Conservation (phyloP, 1,140 invertebrate genomes). For the Parasteatoda tepidariorum region DNA sequence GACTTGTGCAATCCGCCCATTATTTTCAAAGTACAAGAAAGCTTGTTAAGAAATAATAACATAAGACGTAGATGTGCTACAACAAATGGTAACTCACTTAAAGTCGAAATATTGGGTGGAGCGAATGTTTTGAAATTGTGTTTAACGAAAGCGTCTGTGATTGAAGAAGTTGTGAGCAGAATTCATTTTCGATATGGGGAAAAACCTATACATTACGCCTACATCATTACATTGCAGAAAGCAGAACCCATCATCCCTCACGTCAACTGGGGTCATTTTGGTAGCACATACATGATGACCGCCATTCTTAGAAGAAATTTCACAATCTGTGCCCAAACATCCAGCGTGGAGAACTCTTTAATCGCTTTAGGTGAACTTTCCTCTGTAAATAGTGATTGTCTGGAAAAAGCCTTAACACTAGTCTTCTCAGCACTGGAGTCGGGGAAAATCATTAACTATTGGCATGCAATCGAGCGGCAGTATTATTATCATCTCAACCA, state of each 20-base stretch:
- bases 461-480: not conserved
- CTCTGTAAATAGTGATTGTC: not conserved
- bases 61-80: not conserved
- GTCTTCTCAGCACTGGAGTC: not conserved
- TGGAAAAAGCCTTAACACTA: not conserved
- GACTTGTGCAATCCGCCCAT: not conserved
- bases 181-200: not conserved
- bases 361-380: not conserved
- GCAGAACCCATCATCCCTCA: not conserved
- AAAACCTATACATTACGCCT: not conserved
- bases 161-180: not conserved
- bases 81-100: not conserved
- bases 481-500: not conserved
- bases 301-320: constrained; percentile 15
- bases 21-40: not conserved
- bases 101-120: not conserved
- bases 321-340: not conserved
- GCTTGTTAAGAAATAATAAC: not conserved
- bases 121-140: not conserved
- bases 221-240: not conserved
- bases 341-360: not conserved
- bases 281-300: not conserved
- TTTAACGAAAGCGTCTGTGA: not conserved
- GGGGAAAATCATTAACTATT: not conserved
- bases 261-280: not conserved